These are phyloP conservation scores for Melanostoma mellinum DNA, from an alignment of 2,888 invertebrate genomes.

Conservation along the genomic window DNA sequence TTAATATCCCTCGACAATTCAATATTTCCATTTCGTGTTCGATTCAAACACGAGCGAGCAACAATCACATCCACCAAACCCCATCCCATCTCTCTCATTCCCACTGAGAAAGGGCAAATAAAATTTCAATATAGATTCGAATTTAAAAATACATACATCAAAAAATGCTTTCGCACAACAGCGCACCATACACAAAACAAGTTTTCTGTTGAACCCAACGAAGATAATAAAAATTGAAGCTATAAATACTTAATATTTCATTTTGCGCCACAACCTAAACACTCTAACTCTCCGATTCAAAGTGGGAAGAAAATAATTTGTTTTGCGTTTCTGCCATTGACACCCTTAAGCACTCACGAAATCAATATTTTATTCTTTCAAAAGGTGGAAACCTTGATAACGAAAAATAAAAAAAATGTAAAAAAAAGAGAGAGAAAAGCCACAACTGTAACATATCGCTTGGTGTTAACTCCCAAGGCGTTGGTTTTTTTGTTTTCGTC, in stretches of 20 bases:
- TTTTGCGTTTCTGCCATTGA: slow-evolving; percentile 62
- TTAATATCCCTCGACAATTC: too few species aligned
- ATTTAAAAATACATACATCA: too few species aligned
- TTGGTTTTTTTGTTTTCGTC: neutral
- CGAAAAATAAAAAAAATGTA: slow-evolving; percentile 16
- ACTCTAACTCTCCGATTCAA: neutral
- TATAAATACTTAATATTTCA: slow-evolving; percentile 71
- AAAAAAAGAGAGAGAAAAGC: slow-evolving; percentile 1
- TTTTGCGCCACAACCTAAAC: slow-evolving; percentile 35
- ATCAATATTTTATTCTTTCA: slow-evolving; percentile 62
- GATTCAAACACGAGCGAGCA: too few species aligned
- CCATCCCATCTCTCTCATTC: too few species aligned
- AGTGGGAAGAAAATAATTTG: slow-evolving; percentile 61
- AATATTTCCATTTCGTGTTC: too few species aligned
- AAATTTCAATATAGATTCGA: too few species aligned
- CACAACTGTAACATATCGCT: slow-evolving; percentile 25
- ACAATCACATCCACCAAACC: too few species aligned
- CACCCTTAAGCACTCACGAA: slow-evolving; percentile 67
- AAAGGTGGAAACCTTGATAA: slow-evolving; percentile 47
- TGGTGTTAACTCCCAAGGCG: slow-evolving; percentile 8
- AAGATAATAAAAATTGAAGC: slow-evolving; percentile 40
- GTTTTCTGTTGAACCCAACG: slow-evolving; percentile 15
- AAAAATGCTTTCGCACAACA: slow-evolving; percentile 23
- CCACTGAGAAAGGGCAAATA: too few species aligned
- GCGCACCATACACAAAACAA: slow-evolving; percentile 12